Evolutionary conservation across 2,797 vertebrate genomes (phyloP), one percentile per base, ranked within the genome.

Genomic region (Australoheros facetus): DNA sequence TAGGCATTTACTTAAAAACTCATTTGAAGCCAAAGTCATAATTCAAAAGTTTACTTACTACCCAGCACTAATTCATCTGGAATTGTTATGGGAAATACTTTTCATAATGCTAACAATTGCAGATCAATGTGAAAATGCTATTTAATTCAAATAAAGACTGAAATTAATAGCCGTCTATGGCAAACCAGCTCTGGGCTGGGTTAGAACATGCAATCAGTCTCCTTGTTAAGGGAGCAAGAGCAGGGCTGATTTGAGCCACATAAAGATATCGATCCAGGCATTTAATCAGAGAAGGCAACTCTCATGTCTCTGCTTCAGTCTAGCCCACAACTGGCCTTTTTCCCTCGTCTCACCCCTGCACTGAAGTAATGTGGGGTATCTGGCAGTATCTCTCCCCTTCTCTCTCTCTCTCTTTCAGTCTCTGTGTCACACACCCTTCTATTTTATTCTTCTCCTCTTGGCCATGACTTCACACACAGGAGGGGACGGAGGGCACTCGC

Each of bases 61-160:
- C 14, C 45, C 45, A 48, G 16, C 45, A 48, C 45, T 17, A 48
- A 48, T 17, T 48, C 2, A 48, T 3, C 37, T 69, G 26, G 64
- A 53, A 74, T 60, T 77, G 76, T 81, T 87, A 87, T 78, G 72
- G 74, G 70, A 79, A 78, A 77, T 80, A 57, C 77, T 89, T 75
- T 80, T 70, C 75, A 84, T 80, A 73, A 88, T 70, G 79, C 62
- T 64, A 81, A 78, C 78, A 45, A 73, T 72, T 74, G 37, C 3
- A 77, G 84, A 93, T 92, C 88, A 57, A 92, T 92, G 83, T 56
- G 66, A 89, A 88, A 83, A 83, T 81, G 69, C 84, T 86, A 64
- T 83, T 89, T 74, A 78, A 69, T 81, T 79, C 77, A 53, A 69
- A 88, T 75, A 74, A 74, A 76, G 75, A 85, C 45, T 85, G 77